phyloP scores from a whole-genome alignment of 2,797 vertebrate species.

The Ctenosaura bakeri region DNA sequence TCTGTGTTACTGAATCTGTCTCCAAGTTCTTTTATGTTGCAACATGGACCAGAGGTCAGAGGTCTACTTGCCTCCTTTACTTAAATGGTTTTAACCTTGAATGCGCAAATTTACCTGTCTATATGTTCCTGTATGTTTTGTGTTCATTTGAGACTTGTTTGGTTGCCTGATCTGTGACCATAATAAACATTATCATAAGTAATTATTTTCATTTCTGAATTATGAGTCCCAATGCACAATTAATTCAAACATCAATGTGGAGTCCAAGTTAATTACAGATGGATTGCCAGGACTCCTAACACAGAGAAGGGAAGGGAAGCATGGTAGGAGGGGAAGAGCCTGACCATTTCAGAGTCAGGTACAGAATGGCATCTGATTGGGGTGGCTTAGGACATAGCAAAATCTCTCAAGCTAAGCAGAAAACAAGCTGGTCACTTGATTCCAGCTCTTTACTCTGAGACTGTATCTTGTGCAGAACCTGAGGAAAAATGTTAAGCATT shows the following conservation, averaged over 20 bases:
- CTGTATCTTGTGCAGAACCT: not conserved
- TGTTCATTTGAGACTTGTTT: not conserved
- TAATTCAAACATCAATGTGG: not conserved
- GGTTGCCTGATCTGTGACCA: no score
- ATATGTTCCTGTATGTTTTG: not conserved
- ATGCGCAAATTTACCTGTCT: not conserved
- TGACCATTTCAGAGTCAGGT: not conserved
- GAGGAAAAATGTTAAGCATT: not conserved
- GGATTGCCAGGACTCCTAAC: not conserved
- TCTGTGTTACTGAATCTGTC: not conserved
- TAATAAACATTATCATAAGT: no score
- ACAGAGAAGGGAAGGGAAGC: not conserved
- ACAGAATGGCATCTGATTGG: not conserved
- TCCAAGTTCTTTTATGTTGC: not conserved
- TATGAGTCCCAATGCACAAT: not conserved
- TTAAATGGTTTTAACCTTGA: not conserved
- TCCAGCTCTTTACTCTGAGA: not conserved
- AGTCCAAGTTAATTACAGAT: not conserved
- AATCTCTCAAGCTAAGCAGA: not conserved
- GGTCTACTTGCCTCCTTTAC: not conserved
- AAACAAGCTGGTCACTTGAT: not conserved
- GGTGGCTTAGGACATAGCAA: not conserved
- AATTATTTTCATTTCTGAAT: not conserved
- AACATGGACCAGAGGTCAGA: not conserved
- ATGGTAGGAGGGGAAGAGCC: not conserved